phyloP scores from a whole-genome alignment of 2,888 invertebrate species.

The Drosophila nigritarsus region DNA sequence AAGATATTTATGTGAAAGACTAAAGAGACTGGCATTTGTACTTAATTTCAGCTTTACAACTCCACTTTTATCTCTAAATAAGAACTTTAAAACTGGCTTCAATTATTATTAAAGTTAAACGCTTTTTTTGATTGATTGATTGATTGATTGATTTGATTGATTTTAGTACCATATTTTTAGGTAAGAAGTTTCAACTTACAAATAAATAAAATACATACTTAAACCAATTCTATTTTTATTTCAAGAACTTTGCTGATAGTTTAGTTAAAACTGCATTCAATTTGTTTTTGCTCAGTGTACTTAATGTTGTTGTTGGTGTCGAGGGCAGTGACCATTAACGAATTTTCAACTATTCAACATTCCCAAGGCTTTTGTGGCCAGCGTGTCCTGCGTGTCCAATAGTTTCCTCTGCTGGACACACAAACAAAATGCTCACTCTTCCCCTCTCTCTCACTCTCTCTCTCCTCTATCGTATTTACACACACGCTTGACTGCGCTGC shows the following conservation, averaged over 20 bases:
- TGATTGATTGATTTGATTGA: no score
- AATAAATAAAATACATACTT: not conserved
- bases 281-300: constrained; percentile 1
- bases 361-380: constrained; percentile 44
- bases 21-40: not conserved
- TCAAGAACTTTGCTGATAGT: not conserved
- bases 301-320: constrained; percentile 22
- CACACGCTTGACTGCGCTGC: constrained; percentile 59
- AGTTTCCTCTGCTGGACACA: constrained; percentile 56
- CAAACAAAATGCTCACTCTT: not conserved
- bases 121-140: not conserved
- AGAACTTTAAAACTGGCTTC: not conserved
- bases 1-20: not conserved
- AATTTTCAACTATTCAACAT: constrained; percentile 79
- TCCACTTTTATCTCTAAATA: not conserved
- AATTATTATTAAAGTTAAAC: not conserved
- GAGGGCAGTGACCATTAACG: constrained; percentile 78
- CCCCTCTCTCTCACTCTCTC: not conserved
- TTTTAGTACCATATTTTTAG: not conserved
- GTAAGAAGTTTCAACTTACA: not conserved
- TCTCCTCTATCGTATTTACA: not conserved
- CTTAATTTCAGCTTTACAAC: not conserved
- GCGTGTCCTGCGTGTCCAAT: constrained; percentile 25
- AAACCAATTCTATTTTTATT: not conserved
- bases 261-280: not conserved